Evolutionary conservation across 2,113 vertebrate species (phyloP).

Genomic region (Tragelaphus imberbis): DNA sequence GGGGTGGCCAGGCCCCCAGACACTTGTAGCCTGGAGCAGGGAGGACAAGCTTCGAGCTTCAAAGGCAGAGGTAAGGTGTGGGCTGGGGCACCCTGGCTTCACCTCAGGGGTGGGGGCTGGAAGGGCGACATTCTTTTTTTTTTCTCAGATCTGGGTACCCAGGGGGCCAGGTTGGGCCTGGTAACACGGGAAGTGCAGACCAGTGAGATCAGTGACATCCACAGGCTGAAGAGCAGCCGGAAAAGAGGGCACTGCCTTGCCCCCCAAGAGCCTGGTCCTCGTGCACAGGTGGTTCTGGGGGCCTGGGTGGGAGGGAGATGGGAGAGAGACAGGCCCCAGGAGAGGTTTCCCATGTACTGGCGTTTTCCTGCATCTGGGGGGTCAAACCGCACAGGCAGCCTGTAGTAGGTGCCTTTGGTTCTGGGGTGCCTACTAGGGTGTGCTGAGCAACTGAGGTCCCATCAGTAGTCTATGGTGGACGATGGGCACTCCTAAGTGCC

Average conservation of each 20-base stretch:
- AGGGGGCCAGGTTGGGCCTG: background rate
- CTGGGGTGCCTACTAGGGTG: background rate
- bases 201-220: background rate
- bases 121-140: rapidly evolving
- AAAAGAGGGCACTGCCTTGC: background rate
- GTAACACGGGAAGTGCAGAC: background rate
- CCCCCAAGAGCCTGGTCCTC: background rate
- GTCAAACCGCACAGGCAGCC: background rate
- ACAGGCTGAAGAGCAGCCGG: background rate
- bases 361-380: background rate
- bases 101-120: too few relatives aligned
- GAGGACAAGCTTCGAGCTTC: background rate
- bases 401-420: background rate
- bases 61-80: background rate
- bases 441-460: background rate
- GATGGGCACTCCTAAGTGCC: rapidly evolving
- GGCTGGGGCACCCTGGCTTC: too few relatives aligned
- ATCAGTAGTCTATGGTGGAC: background rate
- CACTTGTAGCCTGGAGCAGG: background rate
- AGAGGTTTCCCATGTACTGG: background rate
- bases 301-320: background rate
- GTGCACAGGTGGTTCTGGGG: background rate
- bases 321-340: background rate
- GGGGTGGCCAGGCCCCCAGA: background rate
- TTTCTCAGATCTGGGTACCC: background rate